Evolutionary conservation across 2,888 invertebrate genomes (phyloP), one percentile per base, ranked within the genome.

Genomic region (Mayetiola destructor): DNA sequence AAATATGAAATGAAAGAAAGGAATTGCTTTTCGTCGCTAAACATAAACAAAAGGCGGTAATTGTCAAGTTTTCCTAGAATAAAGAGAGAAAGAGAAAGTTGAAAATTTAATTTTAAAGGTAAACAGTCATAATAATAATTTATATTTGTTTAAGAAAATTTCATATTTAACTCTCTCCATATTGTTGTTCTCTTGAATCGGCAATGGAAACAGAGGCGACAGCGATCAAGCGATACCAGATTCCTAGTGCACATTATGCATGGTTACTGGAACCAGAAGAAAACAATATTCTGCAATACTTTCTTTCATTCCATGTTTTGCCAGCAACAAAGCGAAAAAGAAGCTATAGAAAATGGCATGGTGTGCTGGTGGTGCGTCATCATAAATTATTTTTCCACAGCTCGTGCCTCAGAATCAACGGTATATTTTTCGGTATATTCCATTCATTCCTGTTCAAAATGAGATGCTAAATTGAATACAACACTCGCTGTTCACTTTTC

Each of bases 111-210:
- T 53, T 53, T 53, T 53, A 30, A 53, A 10, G 27, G 53, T 32
- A 53, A 53, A 53, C 53, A 53, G 30, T 53, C 53, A 27, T 53
- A 53, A 53, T 53, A 53, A 32, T 53, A 53, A 53, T 30, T 53
- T 53, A 53, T 32, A 53, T 53, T 53, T 53, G 53, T 30, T 53
- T 53, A 53, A 52, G 52, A 52, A 29, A 52, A 53, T 53, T 53
- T 53, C 48, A 53, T n/a, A n/a, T 53, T 53, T 53, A 53, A 20
- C 32, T n/a, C 12, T 6, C 32, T 2, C 53, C 48, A 48, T 23
- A 27, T 48, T 48, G 48, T 48, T 32, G 32, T 32, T 8, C 32
- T 8, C 21, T 20, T 21, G 18, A 8, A 8, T 4, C 12, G 40
- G 40, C 40, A 39, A 39, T 21, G 4, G 40, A n/a, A n/a, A n/a